A percentile compares a stretch with the other conserved stretches of the same genome.
Conservation (phyloP, 64 coral and sea anemone genomes). For the Actinia tenebrosa region DNA sequence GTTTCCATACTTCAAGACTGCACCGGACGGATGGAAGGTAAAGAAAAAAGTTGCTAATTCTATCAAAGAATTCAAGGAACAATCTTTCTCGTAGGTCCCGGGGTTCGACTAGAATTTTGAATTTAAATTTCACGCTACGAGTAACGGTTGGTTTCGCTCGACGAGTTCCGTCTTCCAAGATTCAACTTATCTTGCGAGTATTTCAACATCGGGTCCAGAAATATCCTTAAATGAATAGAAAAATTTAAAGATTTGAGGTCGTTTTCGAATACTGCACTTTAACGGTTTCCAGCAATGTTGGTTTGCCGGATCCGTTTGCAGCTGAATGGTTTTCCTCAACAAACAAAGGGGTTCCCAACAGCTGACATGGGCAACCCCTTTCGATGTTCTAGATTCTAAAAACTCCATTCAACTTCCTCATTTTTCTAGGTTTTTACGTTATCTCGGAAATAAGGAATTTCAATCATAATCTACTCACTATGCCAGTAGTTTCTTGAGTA, state of each 20-base stretch:
- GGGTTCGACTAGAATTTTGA: slow-evolving; percentile 40
- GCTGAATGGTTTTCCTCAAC: slow-evolving; percentile 95
- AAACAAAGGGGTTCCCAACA: slow-evolving; percentile 87
- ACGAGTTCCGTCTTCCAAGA: neutral
- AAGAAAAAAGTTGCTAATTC: slow-evolving; percentile 35
- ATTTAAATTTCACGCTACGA: slow-evolving; percentile 52
- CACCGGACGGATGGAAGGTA: slow-evolving; percentile 99
- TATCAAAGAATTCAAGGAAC: slow-evolving; percentile 50
- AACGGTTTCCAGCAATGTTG: slow-evolving; percentile 70
- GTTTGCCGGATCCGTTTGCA: slow-evolving; percentile 60
- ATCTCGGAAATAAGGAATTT: neutral
- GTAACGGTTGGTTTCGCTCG: slow-evolving; percentile 42
- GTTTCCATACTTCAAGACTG: slow-evolving; percentile 99
- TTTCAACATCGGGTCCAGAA: slow-evolving; percentile 2
- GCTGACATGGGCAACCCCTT: slow-evolving; percentile 53
- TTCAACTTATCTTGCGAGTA: neutral
- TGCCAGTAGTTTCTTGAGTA: neutral
- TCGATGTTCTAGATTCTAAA: neutral
- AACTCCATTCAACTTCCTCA: neutral
- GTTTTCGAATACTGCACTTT: slow-evolving; percentile 55
- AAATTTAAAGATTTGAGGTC: slow-evolving; percentile 11
- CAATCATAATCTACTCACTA: neutral
- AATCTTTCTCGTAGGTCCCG: slow-evolving; percentile 56
- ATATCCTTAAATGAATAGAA: neutral
- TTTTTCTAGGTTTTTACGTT: neutral